Evolutionary conservation across 2,113 vertebrate genomes (phyloP), one percentile per base, ranked within the genome.

Genomic region (Nesogale talazaci): DNA sequence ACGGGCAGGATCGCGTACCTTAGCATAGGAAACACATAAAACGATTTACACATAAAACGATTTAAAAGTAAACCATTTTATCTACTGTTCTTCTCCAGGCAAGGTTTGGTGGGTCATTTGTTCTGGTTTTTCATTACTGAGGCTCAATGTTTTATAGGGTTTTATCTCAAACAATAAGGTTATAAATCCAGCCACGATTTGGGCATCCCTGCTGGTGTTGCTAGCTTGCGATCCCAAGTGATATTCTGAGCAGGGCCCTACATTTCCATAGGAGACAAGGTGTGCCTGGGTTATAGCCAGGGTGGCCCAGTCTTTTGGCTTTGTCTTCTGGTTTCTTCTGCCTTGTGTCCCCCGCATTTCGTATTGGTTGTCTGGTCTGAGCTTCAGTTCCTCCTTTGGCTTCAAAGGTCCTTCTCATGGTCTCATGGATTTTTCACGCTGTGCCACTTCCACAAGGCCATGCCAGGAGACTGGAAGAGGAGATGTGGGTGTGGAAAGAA

Each of bases 401-500:
- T 46, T 75, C 25, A 63, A 90, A 31, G n/a, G 42, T 16, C 27
- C 20, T 61, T 52, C 31, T 84, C 70, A 2, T 67, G 46, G 16
- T 83, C 17, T 56, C 61, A 0, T 52, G 25, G 89, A 40, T 91
- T 22, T 83, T 81, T 87, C 38, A 57, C 16, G 82, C 75, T 79
- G 46, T 52, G 23, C 9, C 36, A 1, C 83, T 25, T 46, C 15
- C 19, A 61, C 19, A 85, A 6, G 76, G 25, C 11, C 63, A 1
- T 9, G 77, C 3, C 20, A 59, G 38, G 72, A 91, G 83, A 40
- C 70, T 61, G 1, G 65, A 38, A 40, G 84, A 59, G 36, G 2
- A 57, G 16, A 77, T 79, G 27, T 76, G 34, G 56, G 11, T 12
- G 91, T 94, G 91, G 86, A 84, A 93, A 83, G 61, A 86, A 78